phyloP scores from a whole-genome alignment of 2,888 invertebrate genomes.

The Sesamia inferens region DNA sequence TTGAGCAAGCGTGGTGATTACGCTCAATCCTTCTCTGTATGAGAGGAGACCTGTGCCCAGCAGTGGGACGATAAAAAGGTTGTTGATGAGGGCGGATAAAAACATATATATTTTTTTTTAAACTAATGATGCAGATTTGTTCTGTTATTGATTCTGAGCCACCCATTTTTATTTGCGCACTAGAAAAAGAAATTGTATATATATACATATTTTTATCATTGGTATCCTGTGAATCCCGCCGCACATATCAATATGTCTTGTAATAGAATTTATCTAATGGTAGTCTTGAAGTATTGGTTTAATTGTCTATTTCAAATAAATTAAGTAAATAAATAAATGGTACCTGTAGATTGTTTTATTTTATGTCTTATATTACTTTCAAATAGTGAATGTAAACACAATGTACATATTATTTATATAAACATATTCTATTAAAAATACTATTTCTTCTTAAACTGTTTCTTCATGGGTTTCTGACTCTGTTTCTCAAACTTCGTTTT shows the following conservation, averaged over 20 bases:
- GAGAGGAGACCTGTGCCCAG: too few relatives aligned
- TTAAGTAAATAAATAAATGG: constrained; percentile 67
- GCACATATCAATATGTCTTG: constrained; percentile 43
- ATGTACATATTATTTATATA: background rate
- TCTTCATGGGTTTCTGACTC: constrained; percentile 75
- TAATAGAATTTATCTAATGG: constrained; percentile 28
- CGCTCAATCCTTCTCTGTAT: too few relatives aligned
- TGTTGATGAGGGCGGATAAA: too few relatives aligned
- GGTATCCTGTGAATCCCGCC: constrained; percentile 49
- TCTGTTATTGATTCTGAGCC: too few relatives aligned
- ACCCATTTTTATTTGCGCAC: too few relatives aligned
- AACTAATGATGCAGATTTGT: too few relatives aligned
- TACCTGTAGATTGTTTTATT: constrained; percentile 62
- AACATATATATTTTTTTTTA: too few relatives aligned
- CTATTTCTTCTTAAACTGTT: constrained; percentile 80
- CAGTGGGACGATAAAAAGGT: too few relatives aligned
- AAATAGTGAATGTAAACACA: constrained; percentile 13
- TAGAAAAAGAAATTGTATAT: too few relatives aligned
- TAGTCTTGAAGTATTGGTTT: constrained; percentile 39
- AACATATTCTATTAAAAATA: constrained; percentile 28
- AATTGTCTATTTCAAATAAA: constrained; percentile 51
- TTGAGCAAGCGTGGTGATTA: too few relatives aligned
- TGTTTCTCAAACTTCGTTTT: constrained; percentile 83
- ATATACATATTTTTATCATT: too few relatives aligned
- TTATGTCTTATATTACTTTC: background rate